A percentile compares a stretch with the other conserved stretches of the same genome.
Conservation (phyloP, 2,797 vertebrate species). For the Novumbra hubbsi region DNA sequence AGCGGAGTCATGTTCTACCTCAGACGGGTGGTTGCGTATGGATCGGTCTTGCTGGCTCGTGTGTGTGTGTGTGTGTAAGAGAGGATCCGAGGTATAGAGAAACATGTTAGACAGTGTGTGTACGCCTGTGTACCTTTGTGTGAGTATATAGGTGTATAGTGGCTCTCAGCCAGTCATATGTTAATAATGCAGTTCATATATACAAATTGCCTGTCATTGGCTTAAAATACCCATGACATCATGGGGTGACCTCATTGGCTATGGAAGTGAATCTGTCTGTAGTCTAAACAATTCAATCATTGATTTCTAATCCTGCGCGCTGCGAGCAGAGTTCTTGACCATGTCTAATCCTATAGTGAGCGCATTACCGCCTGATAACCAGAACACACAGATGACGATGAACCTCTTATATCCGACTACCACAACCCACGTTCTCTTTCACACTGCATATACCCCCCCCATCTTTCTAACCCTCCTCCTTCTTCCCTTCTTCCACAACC, state of each 20-base stretch:
- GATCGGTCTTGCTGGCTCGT: neutral
- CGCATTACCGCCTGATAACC: slow-evolving; percentile 33
- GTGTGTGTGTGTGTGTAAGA: neutral
- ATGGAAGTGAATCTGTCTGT: neutral
- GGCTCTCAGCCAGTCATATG: slow-evolving; percentile 2
- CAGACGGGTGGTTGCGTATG: neutral
- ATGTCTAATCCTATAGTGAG: slow-evolving; percentile 53
- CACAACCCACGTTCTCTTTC: neutral
- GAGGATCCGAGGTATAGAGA: too few species aligned
- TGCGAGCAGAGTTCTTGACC: slow-evolving; percentile 25
- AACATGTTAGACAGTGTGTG: neutral
- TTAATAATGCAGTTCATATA: neutral
- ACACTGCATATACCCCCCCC: neutral
- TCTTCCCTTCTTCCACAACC: neutral
- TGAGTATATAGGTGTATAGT: slow-evolving; percentile 5
- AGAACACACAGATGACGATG: slow-evolving; percentile 5
- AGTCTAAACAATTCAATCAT: neutral
- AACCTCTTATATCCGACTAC: neutral
- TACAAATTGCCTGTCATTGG: slow-evolving; percentile 6
- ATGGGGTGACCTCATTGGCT: neutral
- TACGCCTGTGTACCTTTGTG: slow-evolving; percentile 21
- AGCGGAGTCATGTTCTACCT: neutral
- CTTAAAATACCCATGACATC: slow-evolving; percentile 2
- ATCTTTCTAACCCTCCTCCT: neutral
- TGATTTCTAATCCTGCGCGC: neutral